Percentiles rank a stretch among this genome's conserved stretches.
Evolutionary conservation across 2,888 invertebrate genomes (phyloP).

Genomic region (Drepanosiphum platanoidis): DNA sequence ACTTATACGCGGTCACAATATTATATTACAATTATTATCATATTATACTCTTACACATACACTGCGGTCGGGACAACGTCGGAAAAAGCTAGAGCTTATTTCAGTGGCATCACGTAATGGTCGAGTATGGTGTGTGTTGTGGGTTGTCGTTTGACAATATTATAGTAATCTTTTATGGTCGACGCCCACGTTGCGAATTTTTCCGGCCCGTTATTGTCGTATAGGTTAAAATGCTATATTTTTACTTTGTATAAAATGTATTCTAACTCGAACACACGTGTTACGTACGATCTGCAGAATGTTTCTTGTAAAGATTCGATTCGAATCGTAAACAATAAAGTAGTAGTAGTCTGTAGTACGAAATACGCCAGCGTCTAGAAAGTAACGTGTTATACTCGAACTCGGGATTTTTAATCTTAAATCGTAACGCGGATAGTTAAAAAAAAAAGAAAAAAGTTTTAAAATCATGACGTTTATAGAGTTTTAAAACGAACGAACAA

Average conservation of each 20-base stretch:
- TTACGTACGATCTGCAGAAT: not conserved
- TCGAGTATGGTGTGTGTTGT: conserved; percentile 3
- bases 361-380: too few species aligned
- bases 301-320: not conserved
- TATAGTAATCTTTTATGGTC: conserved; percentile 6
- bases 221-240: not conserved
- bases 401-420: too few species aligned
- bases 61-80: not conserved
- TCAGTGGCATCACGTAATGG: conserved; percentile 17
- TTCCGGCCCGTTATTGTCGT: too few species aligned
- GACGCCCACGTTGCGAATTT: conserved; percentile 5
- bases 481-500: too few species aligned
- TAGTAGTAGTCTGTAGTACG: too few species aligned
- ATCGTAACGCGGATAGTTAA: too few species aligned
- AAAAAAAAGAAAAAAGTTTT: too few species aligned
- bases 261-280: not conserved
- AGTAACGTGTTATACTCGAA: too few species aligned
- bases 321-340: too few species aligned
- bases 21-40: conserved; percentile 46
- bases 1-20: conserved; percentile 3
- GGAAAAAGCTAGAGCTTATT: conserved; percentile 8
- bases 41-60: too few species aligned
- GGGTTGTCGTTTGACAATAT: conserved; percentile 11
- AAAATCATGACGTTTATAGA: too few species aligned
- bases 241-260: conserved; percentile 9